phyloP scores from a whole-genome alignment of 1,140 invertebrate species.

The Palaemon carinicauda region DNA sequence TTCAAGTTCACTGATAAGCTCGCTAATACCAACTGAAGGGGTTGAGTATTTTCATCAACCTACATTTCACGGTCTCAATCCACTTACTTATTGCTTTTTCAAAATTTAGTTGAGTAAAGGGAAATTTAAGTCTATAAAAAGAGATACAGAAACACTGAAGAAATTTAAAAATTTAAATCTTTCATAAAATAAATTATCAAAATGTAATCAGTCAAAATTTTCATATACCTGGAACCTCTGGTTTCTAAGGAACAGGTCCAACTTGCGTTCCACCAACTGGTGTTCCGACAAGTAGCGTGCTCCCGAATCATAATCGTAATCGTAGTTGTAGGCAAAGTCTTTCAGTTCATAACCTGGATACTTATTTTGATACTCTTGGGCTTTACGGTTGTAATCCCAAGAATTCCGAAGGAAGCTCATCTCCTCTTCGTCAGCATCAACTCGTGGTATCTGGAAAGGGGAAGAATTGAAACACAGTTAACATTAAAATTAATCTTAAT shows the following conservation, averaged over 20 bases:
- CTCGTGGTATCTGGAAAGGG: conserved; percentile 40
- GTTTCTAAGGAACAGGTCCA: conserved; percentile 46
- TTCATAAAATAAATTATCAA: not conserved
- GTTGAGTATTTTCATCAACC: too few species aligned
- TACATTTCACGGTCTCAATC: too few species aligned
- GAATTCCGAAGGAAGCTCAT: conserved; percentile 23
- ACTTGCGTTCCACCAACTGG: conserved; percentile 49
- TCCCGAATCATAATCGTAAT: conserved; percentile 29
- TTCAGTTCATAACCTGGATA: not conserved
- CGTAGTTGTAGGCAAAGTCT: conserved; percentile 27
- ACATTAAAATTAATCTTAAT: too few species aligned
- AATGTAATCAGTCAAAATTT: not conserved
- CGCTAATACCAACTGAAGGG: too few species aligned
- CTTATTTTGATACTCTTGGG: conserved; percentile 10
- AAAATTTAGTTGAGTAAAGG: too few species aligned
- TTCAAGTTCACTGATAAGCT: too few species aligned
- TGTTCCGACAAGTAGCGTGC: conserved; percentile 25
- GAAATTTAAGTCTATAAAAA: too few species aligned
- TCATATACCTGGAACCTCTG: conserved; percentile 44
- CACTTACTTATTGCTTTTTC: too few species aligned
- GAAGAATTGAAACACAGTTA: not conserved
- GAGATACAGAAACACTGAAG: not conserved
- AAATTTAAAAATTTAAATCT: not conserved
- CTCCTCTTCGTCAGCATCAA: conserved; percentile 28
- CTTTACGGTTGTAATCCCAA: conserved; percentile 27